Evolutionary conservation across 2,797 vertebrate genomes (phyloP).

Genomic region (Gouania willdenowi): DNA sequence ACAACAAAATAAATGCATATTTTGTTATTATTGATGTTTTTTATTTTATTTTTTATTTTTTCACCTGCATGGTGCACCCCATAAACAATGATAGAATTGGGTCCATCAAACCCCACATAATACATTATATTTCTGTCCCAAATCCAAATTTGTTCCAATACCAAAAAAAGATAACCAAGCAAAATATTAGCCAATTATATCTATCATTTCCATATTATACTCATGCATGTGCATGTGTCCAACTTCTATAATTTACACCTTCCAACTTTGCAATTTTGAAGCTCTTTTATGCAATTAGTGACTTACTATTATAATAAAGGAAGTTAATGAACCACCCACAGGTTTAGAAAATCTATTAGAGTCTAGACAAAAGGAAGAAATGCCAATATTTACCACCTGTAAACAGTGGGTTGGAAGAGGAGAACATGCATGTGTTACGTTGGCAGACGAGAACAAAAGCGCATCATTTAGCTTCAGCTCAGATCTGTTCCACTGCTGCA

Average conservation of each 20-base stretch:
- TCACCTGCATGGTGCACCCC: too few species aligned
- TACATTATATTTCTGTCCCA: too few species aligned
- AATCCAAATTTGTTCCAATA: too few species aligned
- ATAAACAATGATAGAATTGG: too few species aligned
- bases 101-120: too few species aligned
- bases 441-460: background rate
- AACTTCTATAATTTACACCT: background rate
- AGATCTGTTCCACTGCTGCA: background rate
- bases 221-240: too few species aligned
- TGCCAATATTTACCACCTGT: constrained; percentile 1
- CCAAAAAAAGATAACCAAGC: too few species aligned
- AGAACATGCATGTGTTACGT: background rate
- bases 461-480: background rate
- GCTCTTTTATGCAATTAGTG: constrained; percentile 12
- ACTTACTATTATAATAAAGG: constrained; percentile 5
- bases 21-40: too few species aligned
- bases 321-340: constrained; percentile 10
- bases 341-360: background rate
- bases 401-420: background rate
- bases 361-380: background rate
- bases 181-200: too few species aligned
- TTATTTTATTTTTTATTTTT: too few species aligned
- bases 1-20: too few species aligned
- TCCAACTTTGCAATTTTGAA: constrained; percentile 6
- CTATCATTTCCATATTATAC: too few species aligned